Base-by-base conservation (phyloP, 1,140 invertebrate genomes). In the Dendrolimus punctatus region DNA sequence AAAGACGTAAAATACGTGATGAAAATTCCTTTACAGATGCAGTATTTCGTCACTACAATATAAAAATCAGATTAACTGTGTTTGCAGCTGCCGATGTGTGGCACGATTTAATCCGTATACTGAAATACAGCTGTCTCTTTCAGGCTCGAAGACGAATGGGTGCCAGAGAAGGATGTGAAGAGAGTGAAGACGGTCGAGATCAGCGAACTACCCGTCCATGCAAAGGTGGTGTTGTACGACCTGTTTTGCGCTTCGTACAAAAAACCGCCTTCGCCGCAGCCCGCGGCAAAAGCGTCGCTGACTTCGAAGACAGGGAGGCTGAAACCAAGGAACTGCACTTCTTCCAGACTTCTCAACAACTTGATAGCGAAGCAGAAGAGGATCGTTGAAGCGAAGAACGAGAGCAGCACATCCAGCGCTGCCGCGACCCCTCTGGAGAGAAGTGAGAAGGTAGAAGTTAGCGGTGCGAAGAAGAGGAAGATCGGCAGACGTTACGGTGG, bases 101-200 rank as follows among this genome's bases (percentile, higher is more conserved):
- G 78, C 76, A 62, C 62, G n/a, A 6, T 8, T 0, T 1, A 36
- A 0, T 7, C 39, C 1, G 9, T 49, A 23, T 53, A 53, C 57
- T 60, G 46, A 46, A 51, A 6, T 5, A 2, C 0, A 6, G 44
- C 36, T 52, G 44, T 47, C 49, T 2, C 39, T 71, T 70, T 8
- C 82, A 84, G 82, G 62, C 49, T 85, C 57, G 82, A 84, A 5
- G 82, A 85, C 66, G 82, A 85, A 51, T 84, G 82, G 82, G 79
- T 85, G 55, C 76, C 80, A 0, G 80, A 75, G 60, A 63, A 68
- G 48, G 79, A 85, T 0, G 82, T 84, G 59, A 60, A 58, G 43
- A 55, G 72, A 0, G 60, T 79, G 8, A 80, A 80, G 56, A 58
- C 72, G 0, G 80, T 85, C 10, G 82, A 85, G 66, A 82, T 84